Percentiles rank a stretch among this genome's conserved stretches.
These are phyloP conservation scores for Paramisgurnus dabryanus DNA, from an alignment of 2,113 vertebrate genomes.

Conservation along the genomic window DNA sequence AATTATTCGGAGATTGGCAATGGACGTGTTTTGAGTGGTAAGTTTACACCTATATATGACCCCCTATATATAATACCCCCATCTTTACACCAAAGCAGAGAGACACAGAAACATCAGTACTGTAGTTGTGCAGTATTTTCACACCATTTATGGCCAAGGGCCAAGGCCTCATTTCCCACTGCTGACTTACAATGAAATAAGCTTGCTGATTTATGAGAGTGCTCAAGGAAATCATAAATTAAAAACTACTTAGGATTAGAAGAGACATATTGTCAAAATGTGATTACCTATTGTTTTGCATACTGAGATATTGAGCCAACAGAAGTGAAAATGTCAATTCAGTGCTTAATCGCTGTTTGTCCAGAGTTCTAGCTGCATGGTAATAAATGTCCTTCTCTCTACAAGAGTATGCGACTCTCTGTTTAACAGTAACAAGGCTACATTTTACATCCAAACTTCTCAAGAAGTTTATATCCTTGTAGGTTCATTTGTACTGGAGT, in stretches of 20 bases:
- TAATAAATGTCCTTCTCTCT: not conserved
- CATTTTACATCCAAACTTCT: constrained; percentile 8
- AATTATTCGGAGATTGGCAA: no score
- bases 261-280: constrained; percentile 36
- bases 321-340: constrained; percentile 27
- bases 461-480: not conserved
- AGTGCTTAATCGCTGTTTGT: constrained; percentile 29
- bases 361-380: not conserved
- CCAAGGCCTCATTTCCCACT: constrained; percentile 14
- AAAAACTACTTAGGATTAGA: constrained; percentile 40
- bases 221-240: constrained; percentile 35
- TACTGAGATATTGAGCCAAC: constrained; percentile 29
- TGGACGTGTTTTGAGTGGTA: no score
- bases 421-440: not conserved
- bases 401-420: not conserved
- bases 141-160: constrained; percentile 21
- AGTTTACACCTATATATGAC: no score
- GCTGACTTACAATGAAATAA: constrained; percentile 27
- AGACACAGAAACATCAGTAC: constrained; percentile 5
- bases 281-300: constrained; percentile 26
- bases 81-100: constrained; percentile 3
- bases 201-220: constrained; percentile 34
- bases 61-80: not conserved
- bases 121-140: not conserved
- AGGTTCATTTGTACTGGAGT: not conserved